phyloP scores from a whole-genome alignment of 1,140 invertebrate species.

The Solen grandis region DNA sequence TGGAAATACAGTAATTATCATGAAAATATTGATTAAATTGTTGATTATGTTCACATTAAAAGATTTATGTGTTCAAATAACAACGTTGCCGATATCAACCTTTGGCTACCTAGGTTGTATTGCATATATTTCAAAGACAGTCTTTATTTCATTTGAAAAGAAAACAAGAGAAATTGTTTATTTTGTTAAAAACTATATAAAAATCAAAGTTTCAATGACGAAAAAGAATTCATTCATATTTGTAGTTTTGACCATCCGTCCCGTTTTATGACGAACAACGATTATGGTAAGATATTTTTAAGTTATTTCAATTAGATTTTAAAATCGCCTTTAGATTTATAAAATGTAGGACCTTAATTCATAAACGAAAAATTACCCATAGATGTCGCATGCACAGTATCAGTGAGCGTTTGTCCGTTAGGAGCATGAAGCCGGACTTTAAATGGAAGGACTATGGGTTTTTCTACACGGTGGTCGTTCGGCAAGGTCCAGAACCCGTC shows the following conservation, averaged over 20 bases:
- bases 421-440: slow-evolving; percentile 63
- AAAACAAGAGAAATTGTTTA: neutral
- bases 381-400: slow-evolving; percentile 56
- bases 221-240: neutral
- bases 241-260: neutral
- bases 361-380: slow-evolving; percentile 49
- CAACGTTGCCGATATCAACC: neutral
- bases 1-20: slow-evolving; percentile 49
- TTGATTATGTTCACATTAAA: neutral
- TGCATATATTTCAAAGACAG: no score
- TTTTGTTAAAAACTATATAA: neutral
- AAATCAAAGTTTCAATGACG: neutral
- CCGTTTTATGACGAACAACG: no score
- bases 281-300: no score
- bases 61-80: neutral
- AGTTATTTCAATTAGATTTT: no score
- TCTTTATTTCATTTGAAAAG: neutral
- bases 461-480: slow-evolving; percentile 39
- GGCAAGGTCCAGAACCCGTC: slow-evolving; percentile 70
- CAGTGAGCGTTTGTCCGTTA: slow-evolving; percentile 62
- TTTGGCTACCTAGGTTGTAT: no score
- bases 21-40: neutral
- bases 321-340: no score
- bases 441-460: slow-evolving; percentile 62
- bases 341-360: neutral